These are phyloP conservation scores for Pygoscelis adeliae DNA, from an alignment of 2,113 vertebrate species.

Conservation along the genomic window DNA sequence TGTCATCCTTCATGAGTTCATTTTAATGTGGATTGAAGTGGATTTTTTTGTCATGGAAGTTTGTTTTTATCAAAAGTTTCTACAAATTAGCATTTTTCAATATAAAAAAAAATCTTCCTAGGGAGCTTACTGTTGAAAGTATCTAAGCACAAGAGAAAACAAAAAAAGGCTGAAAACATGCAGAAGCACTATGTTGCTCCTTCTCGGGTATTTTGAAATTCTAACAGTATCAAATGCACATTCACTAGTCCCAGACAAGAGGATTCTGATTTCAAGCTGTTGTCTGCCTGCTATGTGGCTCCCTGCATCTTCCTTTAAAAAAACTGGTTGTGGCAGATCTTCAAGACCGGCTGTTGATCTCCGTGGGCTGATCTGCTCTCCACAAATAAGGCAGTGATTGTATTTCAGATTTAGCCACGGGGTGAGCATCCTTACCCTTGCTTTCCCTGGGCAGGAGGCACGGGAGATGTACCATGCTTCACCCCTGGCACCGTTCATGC, in stretches of 20 bases:
- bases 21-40: not conserved
- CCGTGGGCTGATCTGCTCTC: not conserved
- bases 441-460: not conserved
- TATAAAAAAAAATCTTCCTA: not conserved
- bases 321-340: rapidly evolving
- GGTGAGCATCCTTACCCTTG: not conserved
- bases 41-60: not conserved
- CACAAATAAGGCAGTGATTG: not conserved
- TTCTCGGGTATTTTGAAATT: not conserved
- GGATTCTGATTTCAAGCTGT: not conserved
- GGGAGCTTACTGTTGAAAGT: not conserved
- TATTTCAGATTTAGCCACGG: not conserved
- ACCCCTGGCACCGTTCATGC: rapidly evolving
- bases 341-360: not conserved
- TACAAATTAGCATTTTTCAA: not conserved
- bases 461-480: rapidly evolving
- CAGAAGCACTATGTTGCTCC: not conserved
- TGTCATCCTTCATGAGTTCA: not conserved
- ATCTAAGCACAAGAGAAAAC: not conserved
- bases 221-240: not conserved
- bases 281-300: not conserved
- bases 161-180: not conserved
- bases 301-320: not conserved
- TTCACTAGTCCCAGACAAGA: not conserved
- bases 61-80: not conserved